Base-by-base conservation (phyloP, 2,113 vertebrate species). In the Nibea albiflora region DNA sequence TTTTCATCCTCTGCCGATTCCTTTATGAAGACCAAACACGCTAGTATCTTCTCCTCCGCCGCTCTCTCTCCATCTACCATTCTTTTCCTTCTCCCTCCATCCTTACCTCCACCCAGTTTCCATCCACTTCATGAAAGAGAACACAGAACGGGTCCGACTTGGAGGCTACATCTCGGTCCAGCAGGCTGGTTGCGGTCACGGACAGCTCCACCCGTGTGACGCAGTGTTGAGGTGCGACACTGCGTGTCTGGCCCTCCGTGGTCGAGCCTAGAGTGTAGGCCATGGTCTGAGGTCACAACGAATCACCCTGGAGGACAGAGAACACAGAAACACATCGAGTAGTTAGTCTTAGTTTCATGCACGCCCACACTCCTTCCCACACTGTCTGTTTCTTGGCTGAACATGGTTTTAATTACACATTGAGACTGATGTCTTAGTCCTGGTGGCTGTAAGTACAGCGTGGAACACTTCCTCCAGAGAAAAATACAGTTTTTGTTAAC, bases 101-200 rank as follows among this genome's bases (percentile, higher is more conserved):
- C 39, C 95, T 95, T 93, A 99, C 98, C 98, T 99, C 98, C 64
- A 94, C 95, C 98, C 98, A 99, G 90, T 97, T 97, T 76, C 96
- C 96, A 0, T 97, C 94, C 76, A 96, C 95, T 85, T 99, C 98
- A 53, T 95, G 92, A 90, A 99, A 98, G 76, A 99, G 96, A 77
- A 99, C 98, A 0, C 98, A 99, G 94, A 99, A 99, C 0, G 98
- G 98, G 90, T 99, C 98, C 0, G 98, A 99, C 93, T 99, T 99
- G 88, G 98, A 99, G 54, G 98, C 97, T 79, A 99, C 97, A 7
- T 99, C 98, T 47, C 98, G 95, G 90, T 99, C 98, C 85, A 99
- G 95, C 49, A 99, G 96, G 90, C 90, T 98, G 52, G 96, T 90
- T 35, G 97, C 97, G 0, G 35, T 39, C 35, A 39, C 93, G 0